Evolutionary conservation across 2,888 invertebrate genomes (phyloP), one percentile per base, ranked within the genome.

Genomic region (Papilio demoleus): DNA sequence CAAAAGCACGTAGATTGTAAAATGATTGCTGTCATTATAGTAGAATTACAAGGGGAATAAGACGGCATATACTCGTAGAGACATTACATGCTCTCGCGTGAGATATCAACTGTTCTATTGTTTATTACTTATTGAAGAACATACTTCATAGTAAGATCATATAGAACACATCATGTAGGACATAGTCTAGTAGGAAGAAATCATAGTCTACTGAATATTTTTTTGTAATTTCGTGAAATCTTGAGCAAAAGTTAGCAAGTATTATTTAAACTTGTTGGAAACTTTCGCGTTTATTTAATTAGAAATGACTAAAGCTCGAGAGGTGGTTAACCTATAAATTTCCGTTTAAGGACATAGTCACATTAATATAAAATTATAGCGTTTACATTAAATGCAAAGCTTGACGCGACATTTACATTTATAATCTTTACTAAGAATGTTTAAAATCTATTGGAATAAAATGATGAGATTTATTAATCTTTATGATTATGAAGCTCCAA

Each of bases 1-100:
- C 81, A 84, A 83, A 82, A 81, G 82, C 81, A 80, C 81, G 81
- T 82, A 87, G 89, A 91, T 88, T 88, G 87, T 88, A 84, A 88
- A 89, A 91, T 91, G 89, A 92, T 92, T 90, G 86, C 90, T 79
- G 83, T 89, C 88, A 91, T 91, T 92, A 90, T 81, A 70, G 71
- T 78, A 71, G 83, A 88, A 90, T 90, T 88, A 88, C 86, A 79
- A 77, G 82, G 75, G 80, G 83, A 78, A 80, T 81, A 82, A 77
- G 76, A 73, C 74, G 74, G 76, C 72, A 76, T 73, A 75, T 12
- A 38, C 38, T 14, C 4, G 14, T 71, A 74, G 75, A 75, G 77
- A 77, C 79, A 80, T 81, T 79, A 88, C 83, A 85, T 82, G 84
- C 82, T 79, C 80, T 85, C 78, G 81, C 81, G 84, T 85, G 87